phyloP scores from a whole-genome alignment of 2,113 vertebrate species.

The Mormyrus lacerda region DNA sequence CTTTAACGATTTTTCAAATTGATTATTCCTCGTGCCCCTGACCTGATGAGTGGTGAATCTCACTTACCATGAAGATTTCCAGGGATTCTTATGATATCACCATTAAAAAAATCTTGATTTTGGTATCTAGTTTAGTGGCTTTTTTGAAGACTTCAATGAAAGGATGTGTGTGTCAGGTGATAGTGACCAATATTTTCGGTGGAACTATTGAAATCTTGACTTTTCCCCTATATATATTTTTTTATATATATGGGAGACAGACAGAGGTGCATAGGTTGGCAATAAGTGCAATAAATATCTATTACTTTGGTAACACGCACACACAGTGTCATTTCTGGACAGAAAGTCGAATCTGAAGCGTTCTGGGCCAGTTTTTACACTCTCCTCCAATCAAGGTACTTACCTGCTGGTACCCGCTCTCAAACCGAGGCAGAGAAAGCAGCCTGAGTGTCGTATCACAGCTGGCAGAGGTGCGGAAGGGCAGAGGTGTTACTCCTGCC shows the following conservation, averaged over 20 bases:
- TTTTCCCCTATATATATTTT: neutral
- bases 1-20: neutral
- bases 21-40: neutral
- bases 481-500: neutral
- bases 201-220: neutral
- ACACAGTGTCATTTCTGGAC: no score
- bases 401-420: neutral
- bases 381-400: neutral
- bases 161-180: neutral
- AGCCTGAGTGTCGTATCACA: neutral
- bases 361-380: neutral
- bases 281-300: neutral
- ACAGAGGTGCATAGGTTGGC: neutral
- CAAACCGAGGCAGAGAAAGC: slow-evolving; percentile 12
- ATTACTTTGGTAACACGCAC: neutral
- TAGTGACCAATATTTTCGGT: neutral
- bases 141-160: neutral
- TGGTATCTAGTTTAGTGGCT: neutral
- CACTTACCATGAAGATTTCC: neutral
- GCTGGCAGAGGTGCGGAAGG: neutral
- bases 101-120: neutral
- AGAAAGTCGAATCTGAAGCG: neutral
- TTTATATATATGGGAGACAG: neutral
- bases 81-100: neutral
- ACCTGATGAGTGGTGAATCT: neutral